Conservation (phyloP, 35 echinoderm and acorn worm genomes). For the Strongylocentrotus purpuratus region DNA sequence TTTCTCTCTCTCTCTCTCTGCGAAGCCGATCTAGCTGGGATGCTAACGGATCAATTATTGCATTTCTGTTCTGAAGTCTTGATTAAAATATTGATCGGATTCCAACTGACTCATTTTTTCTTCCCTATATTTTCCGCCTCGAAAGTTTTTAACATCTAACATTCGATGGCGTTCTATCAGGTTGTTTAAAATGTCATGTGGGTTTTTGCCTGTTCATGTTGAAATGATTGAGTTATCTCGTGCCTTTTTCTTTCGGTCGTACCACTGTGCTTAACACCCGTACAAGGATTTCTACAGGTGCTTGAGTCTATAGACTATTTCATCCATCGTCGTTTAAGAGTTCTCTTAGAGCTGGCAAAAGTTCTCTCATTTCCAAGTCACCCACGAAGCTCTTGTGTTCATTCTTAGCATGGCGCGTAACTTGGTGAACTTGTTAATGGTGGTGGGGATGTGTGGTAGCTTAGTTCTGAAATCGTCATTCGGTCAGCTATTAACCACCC, state of each 20-base stretch:
- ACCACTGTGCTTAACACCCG: neutral
- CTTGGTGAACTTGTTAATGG: neutral
- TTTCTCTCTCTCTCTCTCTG: neutral
- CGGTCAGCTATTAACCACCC: neutral
- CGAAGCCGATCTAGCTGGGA: constrained; percentile 6
- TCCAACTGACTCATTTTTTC: neutral
- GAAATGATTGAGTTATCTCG: neutral
- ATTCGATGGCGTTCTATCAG: neutral
- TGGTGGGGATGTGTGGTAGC: neutral
- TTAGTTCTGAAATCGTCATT: neutral
- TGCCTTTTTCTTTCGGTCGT: neutral
- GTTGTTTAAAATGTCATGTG: neutral
- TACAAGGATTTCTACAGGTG: neutral
- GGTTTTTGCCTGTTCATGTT: neutral
- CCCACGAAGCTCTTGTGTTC: neutral
- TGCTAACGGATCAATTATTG: constrained; percentile 30
- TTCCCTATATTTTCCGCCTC: neutral
- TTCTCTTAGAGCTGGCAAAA: neutral
- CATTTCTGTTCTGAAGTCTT: neutral
- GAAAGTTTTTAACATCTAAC: neutral
- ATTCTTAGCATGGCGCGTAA: neutral
- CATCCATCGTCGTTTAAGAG: neutral
- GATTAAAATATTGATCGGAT: constrained; percentile 30
- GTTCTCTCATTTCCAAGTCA: neutral
- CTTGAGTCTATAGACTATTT: neutral